Base-by-base conservation (phyloP, 2,797 vertebrate species). In the Notoglanidium macrostoma region DNA sequence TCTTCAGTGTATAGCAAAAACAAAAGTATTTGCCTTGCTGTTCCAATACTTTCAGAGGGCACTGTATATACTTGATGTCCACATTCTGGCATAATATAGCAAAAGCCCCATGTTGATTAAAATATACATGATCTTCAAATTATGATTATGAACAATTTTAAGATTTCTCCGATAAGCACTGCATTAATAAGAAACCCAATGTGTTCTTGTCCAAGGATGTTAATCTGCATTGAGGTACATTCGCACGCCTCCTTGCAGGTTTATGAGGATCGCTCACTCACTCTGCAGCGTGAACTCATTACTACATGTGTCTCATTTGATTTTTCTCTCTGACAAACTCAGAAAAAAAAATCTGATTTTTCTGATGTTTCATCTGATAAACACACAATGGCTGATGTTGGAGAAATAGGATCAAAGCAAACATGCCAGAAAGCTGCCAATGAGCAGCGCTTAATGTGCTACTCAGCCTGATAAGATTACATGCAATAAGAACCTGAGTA, bases 211-310 rank as follows among this genome's bases (percentile, higher is more conserved):
- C 26, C 44, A 32, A 51, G 67, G 44, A 65, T 46, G 35, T 46
- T 63, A 63, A n/a, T 46, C 57, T n/a, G 11, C 46, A 51, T 23
- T 32, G 46, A 83, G n/a, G 19, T 46, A 35, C 63, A 21, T 87
- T 44, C 23, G 3, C 63, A 82, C 79, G 57, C 54, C 78, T 70
- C 17, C 15, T 14, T 63, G 59, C 57, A n/a, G 76, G 70, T 87
- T 63, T 55, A 44, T 57, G 46, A 54, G 91, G 35, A 90, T 90
- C 76, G 35, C 61, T 96, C 95, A 32, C 91, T 95, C 96, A 96
- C 96, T 97, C 97, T 98, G 97, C 98, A 98, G 96, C 97, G 96
- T 97, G 97, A 96, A 97, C 97, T 98, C 97, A 99, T 98, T 98
- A 98, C 97, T 97, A 98, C 96, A 96, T 97, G 97, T 96, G 95